Conservation (phyloP, 2,797 vertebrate genomes). For the Sebastes flavidus region DNA sequence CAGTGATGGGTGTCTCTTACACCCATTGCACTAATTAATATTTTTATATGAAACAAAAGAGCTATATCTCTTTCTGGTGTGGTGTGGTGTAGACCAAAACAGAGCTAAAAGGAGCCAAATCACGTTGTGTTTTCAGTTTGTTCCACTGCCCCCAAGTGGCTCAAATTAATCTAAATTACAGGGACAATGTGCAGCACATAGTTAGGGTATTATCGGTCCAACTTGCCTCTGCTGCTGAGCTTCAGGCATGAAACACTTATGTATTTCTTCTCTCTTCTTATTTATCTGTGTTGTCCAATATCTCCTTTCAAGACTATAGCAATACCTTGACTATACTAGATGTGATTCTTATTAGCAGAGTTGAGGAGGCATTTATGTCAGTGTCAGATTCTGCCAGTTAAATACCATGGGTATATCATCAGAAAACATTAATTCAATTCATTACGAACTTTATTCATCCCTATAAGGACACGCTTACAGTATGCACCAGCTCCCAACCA, state of each 20-base stretch:
- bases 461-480: background rate
- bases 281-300: background rate
- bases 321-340: background rate
- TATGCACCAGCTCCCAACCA: background rate
- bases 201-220: background rate
- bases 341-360: background rate
- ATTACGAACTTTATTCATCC: background rate
- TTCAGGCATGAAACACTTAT: background rate
- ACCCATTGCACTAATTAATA: background rate
- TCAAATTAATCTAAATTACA: background rate
- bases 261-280: background rate
- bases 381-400: background rate
- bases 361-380: background rate
- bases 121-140: background rate
- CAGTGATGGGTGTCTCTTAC: background rate
- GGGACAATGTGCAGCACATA: background rate
- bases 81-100: slow-evolving; percentile 5
- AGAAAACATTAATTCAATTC: background rate
- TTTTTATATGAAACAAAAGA: background rate
- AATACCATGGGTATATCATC: background rate
- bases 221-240: background rate
- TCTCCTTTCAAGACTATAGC: background rate
- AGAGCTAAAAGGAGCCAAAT: background rate
- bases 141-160: background rate
- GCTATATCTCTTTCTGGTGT: background rate